Evolutionary conservation across 2,797 vertebrate species (phyloP).

Genomic region (Poecilia picta): DNA sequence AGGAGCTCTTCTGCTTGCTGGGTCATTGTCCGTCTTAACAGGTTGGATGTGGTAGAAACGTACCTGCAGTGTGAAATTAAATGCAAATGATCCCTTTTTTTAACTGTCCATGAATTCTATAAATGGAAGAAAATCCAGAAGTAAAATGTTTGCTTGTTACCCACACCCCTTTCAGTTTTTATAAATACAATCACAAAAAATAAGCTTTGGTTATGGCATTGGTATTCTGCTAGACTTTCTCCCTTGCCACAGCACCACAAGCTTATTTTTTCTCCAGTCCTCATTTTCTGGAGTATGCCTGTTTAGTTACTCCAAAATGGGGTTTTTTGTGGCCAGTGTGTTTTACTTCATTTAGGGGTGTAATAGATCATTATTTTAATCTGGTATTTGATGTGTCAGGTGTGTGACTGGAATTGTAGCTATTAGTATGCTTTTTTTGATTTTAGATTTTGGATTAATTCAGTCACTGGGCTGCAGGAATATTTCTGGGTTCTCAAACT

Average conservation of each 20-base stretch:
- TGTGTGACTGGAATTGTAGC: not conserved
- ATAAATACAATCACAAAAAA: conserved; percentile 25
- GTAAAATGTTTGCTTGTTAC: conserved; percentile 4
- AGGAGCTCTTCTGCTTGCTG: conserved; percentile 24
- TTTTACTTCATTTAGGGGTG: conserved; percentile 7
- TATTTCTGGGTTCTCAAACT: not conserved
- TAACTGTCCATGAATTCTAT: not conserved
- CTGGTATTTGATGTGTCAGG: not conserved
- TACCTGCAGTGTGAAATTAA: not conserved
- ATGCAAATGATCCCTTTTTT: conserved; percentile 8
- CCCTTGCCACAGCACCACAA: conserved; percentile 13
- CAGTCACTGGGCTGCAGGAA: not conserved
- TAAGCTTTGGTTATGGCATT: not conserved
- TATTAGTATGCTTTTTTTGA: not conserved
- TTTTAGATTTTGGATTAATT: not conserved
- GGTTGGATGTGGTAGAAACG: not conserved
- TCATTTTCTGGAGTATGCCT: not conserved
- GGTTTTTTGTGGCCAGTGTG: conserved; percentile 7
- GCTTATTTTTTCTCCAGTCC: conserved; percentile 18
- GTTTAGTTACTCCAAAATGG: conserved; percentile 1
- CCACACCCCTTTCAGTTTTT: not conserved
- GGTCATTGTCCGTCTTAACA: conserved; percentile 9
- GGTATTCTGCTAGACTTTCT: not conserved
- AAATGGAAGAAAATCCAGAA: not conserved
- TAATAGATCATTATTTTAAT: not conserved